phyloP scores from a whole-genome alignment of 1,140 invertebrate species.

The Argopecten irradians region DNA sequence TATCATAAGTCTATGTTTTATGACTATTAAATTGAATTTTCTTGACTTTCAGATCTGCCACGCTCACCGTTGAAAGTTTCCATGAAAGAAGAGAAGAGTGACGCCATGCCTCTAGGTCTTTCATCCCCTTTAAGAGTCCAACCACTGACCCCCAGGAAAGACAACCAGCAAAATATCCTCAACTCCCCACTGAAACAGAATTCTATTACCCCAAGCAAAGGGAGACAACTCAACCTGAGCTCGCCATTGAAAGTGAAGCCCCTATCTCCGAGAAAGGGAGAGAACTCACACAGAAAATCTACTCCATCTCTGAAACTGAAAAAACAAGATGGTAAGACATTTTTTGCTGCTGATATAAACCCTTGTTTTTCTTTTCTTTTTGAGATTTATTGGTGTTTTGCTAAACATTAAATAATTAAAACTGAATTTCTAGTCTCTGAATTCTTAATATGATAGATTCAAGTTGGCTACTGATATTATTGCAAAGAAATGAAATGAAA shows the following conservation, averaged over 20 bases:
- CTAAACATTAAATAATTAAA: neutral
- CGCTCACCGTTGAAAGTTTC: neutral
- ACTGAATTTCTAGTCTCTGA: neutral
- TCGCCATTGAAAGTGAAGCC: slow-evolving; percentile 30
- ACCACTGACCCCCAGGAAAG: slow-evolving; percentile 30
- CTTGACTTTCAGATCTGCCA: slow-evolving; percentile 25
- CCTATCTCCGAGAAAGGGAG: neutral
- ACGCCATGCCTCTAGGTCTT: neutral
- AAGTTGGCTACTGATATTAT: neutral
- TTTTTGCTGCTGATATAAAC: neutral
- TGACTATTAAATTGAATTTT: neutral
- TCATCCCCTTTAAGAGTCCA: slow-evolving; percentile 31
- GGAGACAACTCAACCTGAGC: neutral
- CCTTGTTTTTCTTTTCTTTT: neutral
- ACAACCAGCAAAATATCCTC: neutral
- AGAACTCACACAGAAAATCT: neutral
- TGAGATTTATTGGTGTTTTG: neutral
- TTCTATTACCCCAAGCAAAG: slow-evolving; percentile 13
- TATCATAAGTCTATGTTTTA: slow-evolving; percentile 23
- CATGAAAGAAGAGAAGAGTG: slow-evolving; percentile 25
- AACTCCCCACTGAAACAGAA: slow-evolving; percentile 24
- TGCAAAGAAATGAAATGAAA: neutral
- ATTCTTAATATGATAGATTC: neutral
- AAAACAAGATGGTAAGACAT: slow-evolving; percentile 35
- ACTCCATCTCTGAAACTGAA: slow-evolving; percentile 27